Base-by-base conservation (phyloP, 2,888 invertebrate genomes). In the Drosophila rellima region DNA sequence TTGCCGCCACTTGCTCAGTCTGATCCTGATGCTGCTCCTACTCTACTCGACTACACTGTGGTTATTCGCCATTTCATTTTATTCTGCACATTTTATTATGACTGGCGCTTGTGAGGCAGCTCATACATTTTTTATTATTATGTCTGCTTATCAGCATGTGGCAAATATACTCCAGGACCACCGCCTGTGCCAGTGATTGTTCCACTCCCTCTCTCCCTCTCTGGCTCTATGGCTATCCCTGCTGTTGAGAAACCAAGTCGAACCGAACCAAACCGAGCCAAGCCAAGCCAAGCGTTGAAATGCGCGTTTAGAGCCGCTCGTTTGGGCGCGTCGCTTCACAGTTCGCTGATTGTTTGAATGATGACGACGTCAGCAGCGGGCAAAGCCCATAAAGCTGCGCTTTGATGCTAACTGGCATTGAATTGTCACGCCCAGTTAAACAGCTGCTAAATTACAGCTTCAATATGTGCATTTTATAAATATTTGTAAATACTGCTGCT, bases 71-170 rank as follows among this genome's bases (percentile, higher is more conserved):
- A 82, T 87, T 87, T 82, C 82, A 74, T 84, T 84, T 84, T 84
- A 84, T 84, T 87, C 84, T 87, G 80, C 83, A 84, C 82, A 87
- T 84, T 84, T 84, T 84, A 84, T 87, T 84, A 84, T 87, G 87
- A 80, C 82, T 80, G 72, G 70, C 80, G 84, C 74, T 83, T 84
- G 66, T 65, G 63, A 70, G 54, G 76, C 84, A 76, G 76, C 82
- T 82, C 83, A 84, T 84, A 84, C 83, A 84, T 84, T 84, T 84
- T 84, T 84, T 84, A 84, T 84, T 87, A 84, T 84, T 84, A 84
- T 84, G 83, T 84, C 83, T 84, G 83, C 83, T 84, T 84, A 84
- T 84, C 83, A 84, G 83, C 83, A 84, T 84, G 83, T 87, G 83
- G 83, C 83, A 84, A 84, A 84, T 84, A 84, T 86, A 82, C 82